Base-by-base conservation (phyloP, 2,797 vertebrate genomes). In the Muscicapa striata region DNA sequence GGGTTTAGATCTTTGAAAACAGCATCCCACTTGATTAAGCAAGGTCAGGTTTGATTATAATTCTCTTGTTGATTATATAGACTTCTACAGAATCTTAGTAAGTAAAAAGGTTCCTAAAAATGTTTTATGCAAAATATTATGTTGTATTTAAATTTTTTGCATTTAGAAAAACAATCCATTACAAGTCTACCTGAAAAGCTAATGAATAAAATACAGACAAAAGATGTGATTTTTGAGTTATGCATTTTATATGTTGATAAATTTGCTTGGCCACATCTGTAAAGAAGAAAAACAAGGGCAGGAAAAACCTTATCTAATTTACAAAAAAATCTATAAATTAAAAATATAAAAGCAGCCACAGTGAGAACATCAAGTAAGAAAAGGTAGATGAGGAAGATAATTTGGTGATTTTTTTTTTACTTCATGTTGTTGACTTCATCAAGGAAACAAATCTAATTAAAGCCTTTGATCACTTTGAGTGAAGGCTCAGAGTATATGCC, bases 371-470 rank as follows among this genome's bases (percentile, higher is more conserved):
- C 6, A 21, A 45, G 15, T 34, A 24, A 30, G 11, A 59, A 45
- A 74, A 68, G 6, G 9, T 8, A 61, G 36, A 92, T 69, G 12
- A 59, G 6, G 9, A 79, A 63, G 11, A 45, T 30, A 0, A 17
- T 7, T 32, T 61, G 4, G 10, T 36, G 2, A 0, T 2, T 17
- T 46, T 59, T 15, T 46, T 59, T 68, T n/a, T 11, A 61, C 20
- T 52, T 27, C 23, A 38, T 34, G 2, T 57, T 75, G 3, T 40
- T 74, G 34, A 40, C 13, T 68, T n/a, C 5, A 81, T 63, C 13
- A 5, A 45, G 43, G 34, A 67, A 91, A 52, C 7, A 80, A 81
- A 76, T 52, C 7, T 34, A 81, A 27, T n/a, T 59, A 61, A 68
- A 86, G 8, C 10, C 52, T 80, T 62, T 58, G 15, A 62, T 30